Percentiles rank a stretch among this genome's conserved stretches.
Conservation (phyloP, 2,888 invertebrate genomes). For the Melieria picta region DNA sequence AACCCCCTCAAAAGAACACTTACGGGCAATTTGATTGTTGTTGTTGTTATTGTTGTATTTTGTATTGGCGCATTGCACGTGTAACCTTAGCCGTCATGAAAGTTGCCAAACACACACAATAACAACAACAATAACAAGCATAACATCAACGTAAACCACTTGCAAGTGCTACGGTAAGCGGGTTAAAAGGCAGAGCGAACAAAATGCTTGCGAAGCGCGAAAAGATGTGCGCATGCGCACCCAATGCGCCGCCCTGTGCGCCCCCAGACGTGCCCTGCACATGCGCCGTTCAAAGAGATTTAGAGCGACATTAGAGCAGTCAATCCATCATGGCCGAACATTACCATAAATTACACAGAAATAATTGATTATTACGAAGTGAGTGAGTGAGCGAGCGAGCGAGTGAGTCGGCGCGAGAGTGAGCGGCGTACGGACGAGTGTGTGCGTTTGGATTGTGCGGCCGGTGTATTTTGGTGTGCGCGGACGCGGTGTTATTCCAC, state of each 20-base stretch:
- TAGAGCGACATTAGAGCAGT: constrained; percentile 67
- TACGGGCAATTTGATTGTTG: constrained; percentile 7
- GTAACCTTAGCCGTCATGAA: constrained; percentile 38
- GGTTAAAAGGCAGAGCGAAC: neutral
- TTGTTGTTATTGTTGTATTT: constrained; percentile 4
- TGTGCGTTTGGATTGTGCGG: constrained; percentile 40
- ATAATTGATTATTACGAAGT: constrained; percentile 67
- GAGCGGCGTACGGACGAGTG: constrained; percentile 19
- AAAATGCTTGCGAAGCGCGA: constrained; percentile 30
- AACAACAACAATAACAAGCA: constrained; percentile 14
- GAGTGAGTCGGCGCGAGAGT: constrained; percentile 26
- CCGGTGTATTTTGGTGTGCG: constrained; percentile 36
- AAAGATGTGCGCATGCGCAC: constrained; percentile 29
- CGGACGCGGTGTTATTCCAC: neutral
- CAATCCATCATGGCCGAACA: constrained; percentile 67
- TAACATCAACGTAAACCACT: constrained; percentile 5
- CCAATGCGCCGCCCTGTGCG: constrained; percentile 16
- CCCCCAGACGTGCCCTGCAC: constrained; percentile 28
- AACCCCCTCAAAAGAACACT: constrained; percentile 1
- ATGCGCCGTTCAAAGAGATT: constrained; percentile 59
- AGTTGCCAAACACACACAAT: constrained; percentile 31
- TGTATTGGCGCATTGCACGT: constrained; percentile 24
- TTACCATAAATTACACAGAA: constrained; percentile 67
- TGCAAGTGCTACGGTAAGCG: constrained; percentile 4
- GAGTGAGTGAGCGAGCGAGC: constrained; percentile 41